Base-by-base conservation (phyloP, 2,113 vertebrate species). In the Poeciliopsis retropinna region DNA sequence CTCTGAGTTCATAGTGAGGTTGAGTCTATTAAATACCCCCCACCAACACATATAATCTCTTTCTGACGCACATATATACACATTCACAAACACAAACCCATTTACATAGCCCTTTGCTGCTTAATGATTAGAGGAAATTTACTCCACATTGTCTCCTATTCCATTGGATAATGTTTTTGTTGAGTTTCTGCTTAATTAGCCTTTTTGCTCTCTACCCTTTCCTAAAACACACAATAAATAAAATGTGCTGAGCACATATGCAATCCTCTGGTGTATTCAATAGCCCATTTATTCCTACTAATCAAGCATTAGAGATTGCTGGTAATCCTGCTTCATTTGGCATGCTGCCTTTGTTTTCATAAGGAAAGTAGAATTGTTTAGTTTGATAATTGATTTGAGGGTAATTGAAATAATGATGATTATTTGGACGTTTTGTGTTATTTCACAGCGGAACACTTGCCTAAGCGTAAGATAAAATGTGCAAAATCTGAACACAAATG, bases 131-230 rank as follows among this genome's bases (percentile, higher is more conserved):
- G 67, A 72, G 82, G 44, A 83, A 69, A 73, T 91, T 87, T 75
- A 70, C 81, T 70, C 67, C 54, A 77, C 63, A 64, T 57, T 72
- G 60, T 82, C 64, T 86, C 60, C 72, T 80, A 44, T 83, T 88
- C 39, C 84, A 71, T 51, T 64, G 64, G 80, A 79, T 85, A 73
- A 79, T 84, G 79, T 76, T 87, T 85, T 81, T 81, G 69, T 88
- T 81, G 80, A 75, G 81, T 83, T 89, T 73, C 57, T 75, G 71
- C 73, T 70, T 88, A 88, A 92, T 91, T 89, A 90, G 71, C 81
- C 86, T 87, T 87, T 87, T 70, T 73, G 71, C 70, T 76, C 82
- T 78, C 44, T 64, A 39, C 19, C 65, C 70, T 51, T 81, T 67
- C 76, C 47, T 72, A 70, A 62, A 87, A 84, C 70, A 60, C 67